Evolutionary conservation across 1,140 invertebrate genomes (phyloP), one percentile per base, ranked within the genome.

Genomic region (Aporrectodea caliginosa): DNA sequence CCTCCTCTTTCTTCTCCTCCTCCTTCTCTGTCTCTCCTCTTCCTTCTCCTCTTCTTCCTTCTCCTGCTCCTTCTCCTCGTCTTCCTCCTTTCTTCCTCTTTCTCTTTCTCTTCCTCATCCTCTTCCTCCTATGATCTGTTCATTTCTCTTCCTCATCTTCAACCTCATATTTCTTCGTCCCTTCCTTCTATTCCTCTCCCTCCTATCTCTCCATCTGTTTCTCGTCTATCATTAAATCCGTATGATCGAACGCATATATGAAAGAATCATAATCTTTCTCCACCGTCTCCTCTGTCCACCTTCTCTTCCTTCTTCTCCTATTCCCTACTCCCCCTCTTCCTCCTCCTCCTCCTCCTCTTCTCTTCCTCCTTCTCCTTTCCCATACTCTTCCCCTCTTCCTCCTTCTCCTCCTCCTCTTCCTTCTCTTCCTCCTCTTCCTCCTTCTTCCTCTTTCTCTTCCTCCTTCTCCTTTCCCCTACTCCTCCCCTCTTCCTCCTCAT

Each of bases 381-480:
- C 33, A 16, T 58, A 71, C 73, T 79, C 35, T 30, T 75, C 68
- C 71, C 84, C 16, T 58, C 82, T n/a, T 81, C 81, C 69, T 91
- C 91, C n/a, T n/a, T n/a, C n/a, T n/a, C n/a, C n/a, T n/a, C n/a
- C n/a, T n/a, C n/a, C 12, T 90, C 90, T 30, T 85, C 85, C 82
- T 92, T 80, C 12, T 78, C 74, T 31, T 70, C 77, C 79, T 2
- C 82, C 79, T 77, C 82, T 91, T 82, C 92, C 43, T 22, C 22
- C 43, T 58, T 22, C 43, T 12, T 58, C 22, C 6, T 58, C 22
- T 58, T 58, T 22, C 43, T 6, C 43, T 12, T 6, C 6, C 22
- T 58, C 43, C 22, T 58, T 91, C 82, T 93, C 43, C 43, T 58
- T 22, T 58, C 43, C 43, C 6, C 22, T 58, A 58, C 22, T 58